A percentile compares a stretch with the other conserved stretches of the same genome.
These are phyloP conservation scores for Uria aalge DNA, from an alignment of 2,113 vertebrate species.

Conservation along the genomic window DNA sequence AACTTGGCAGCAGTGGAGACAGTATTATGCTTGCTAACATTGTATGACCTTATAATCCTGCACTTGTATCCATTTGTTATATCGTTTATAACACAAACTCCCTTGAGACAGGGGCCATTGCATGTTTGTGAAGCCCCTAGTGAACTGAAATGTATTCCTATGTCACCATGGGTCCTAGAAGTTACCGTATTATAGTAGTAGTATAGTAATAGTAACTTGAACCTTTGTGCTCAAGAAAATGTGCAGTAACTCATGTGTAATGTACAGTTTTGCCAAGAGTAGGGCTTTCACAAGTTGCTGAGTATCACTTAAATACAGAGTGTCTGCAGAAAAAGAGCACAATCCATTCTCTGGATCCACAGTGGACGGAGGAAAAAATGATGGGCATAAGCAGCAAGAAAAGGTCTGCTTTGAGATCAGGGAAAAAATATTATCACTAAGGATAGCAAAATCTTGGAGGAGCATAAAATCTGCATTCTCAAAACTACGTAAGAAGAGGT, in stretches of 20 bases:
- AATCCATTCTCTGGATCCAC: neutral
- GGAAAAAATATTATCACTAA: neutral
- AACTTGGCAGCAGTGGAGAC: neutral
- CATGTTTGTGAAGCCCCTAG: neutral
- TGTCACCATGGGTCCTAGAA: neutral
- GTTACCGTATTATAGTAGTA: neutral
- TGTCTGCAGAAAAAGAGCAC: neutral
- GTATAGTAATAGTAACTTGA: neutral
- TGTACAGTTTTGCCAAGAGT: neutral
- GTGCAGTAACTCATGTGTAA: neutral
- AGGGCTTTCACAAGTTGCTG: neutral
- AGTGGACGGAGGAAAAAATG: neutral
- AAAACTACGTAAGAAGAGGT: neutral
- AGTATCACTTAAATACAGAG: neutral
- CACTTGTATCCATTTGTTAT: neutral
- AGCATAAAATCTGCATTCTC: neutral
- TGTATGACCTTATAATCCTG: neutral
- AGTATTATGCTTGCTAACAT: neutral
- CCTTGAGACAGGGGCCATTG: neutral
- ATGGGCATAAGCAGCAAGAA: neutral
- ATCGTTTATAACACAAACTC: neutral
- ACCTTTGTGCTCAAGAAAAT: neutral
- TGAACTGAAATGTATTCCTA: neutral
- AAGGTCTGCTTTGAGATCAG: rapidly evolving
- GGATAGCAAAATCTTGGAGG: neutral